Conservation (phyloP, 2,888 invertebrate species). For the Epinotia brunnichana region DNA sequence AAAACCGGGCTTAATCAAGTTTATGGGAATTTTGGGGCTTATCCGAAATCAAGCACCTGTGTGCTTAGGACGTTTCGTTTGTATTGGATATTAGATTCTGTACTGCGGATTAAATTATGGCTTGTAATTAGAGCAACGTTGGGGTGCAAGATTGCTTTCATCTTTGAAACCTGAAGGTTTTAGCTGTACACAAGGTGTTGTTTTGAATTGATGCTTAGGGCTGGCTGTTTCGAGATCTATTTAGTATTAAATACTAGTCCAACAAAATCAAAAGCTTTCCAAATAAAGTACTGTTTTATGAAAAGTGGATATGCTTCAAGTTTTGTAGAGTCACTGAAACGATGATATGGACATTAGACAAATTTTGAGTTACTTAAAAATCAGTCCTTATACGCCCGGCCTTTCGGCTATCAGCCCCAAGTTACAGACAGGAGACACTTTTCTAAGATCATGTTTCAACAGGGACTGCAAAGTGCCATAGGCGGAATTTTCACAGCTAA, state of each 20-base stretch:
- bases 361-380: background rate
- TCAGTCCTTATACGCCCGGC: too few relatives aligned
- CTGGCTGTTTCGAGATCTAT: background rate
- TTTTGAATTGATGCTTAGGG: constrained; percentile 7
- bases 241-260: background rate
- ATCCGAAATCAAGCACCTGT: constrained; percentile 74
- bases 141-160: constrained; percentile 24
- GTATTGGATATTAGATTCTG: constrained; percentile 71
- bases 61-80: constrained; percentile 76
- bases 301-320: background rate
- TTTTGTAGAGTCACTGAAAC: background rate
- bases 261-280: background rate
- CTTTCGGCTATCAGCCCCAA: too few relatives aligned
- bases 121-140: constrained; percentile 39
- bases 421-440: background rate
- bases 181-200: background rate
- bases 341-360: background rate
- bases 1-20: constrained; percentile 81
- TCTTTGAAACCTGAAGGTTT: constrained; percentile 20
- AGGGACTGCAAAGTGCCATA: background rate
- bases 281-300: background rate
- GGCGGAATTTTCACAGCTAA: background rate
- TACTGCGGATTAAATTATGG: constrained; percentile 51
- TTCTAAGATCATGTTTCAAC: background rate
- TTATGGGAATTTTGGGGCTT: constrained; percentile 59